A percentile compares a stretch with the other conserved stretches of the same genome.
Conservation (phyloP, 2,888 invertebrate genomes). For the Pterobdella sp. region DNA sequence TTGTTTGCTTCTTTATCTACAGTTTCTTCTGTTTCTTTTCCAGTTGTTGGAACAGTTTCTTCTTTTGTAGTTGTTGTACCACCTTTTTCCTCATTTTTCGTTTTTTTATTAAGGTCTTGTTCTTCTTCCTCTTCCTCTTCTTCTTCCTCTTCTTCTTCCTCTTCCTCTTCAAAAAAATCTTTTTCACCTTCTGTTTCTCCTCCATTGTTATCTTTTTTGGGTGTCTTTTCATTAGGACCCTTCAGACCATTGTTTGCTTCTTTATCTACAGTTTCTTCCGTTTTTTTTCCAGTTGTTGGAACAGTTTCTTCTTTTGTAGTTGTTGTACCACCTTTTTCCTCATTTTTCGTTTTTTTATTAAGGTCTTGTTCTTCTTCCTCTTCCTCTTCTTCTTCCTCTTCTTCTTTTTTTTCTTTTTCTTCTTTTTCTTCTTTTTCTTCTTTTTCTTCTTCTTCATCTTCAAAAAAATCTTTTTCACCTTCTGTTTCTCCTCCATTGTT, state of each 20-base stretch:
- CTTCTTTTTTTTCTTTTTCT: conserved; percentile 22
- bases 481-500: conserved; percentile 15
- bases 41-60: too few species aligned
- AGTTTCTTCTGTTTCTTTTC: too few species aligned
- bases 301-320: not conserved
- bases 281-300: not conserved
- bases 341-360: conserved; percentile 3
- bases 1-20: too few species aligned
- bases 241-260: conserved; percentile 1
- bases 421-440: conserved; percentile 21
- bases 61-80: too few species aligned
- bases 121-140: conserved; percentile 19
- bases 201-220: conserved; percentile 6
- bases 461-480: not conserved
- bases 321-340: conserved; percentile 7
- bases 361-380: conserved; percentile 14
- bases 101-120: not conserved
- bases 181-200: conserved; percentile 16
- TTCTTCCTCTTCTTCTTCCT: conserved; percentile 19
- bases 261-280: conserved; percentile 3
- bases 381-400: conserved; percentile 21
- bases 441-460: conserved; percentile 20
- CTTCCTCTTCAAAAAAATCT: not conserved
- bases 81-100: not conserved
- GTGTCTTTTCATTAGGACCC: not conserved